These are phyloP conservation scores for Lathamus discolor DNA, from an alignment of 2,113 vertebrate species.

Conservation along the genomic window DNA sequence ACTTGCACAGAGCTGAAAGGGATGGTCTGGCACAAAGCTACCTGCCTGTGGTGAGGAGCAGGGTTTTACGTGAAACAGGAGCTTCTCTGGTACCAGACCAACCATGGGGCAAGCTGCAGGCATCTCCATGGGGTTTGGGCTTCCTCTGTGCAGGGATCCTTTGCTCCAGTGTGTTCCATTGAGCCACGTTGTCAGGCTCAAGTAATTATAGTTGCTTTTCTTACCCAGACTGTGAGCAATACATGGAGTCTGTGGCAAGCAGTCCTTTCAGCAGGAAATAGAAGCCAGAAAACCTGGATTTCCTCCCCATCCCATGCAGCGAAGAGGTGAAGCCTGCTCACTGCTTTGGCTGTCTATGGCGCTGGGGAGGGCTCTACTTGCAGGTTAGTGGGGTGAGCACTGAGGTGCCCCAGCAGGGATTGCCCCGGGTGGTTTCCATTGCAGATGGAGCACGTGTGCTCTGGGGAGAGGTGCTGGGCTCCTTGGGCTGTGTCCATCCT, in stretches of 20 bases:
- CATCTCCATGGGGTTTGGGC: not conserved
- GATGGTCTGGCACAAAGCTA: not conserved
- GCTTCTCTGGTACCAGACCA: not conserved
- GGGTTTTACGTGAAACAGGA: accelerated
- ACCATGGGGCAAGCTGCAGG: accelerated
- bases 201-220: not conserved
- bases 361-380: not conserved
- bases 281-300: not conserved
- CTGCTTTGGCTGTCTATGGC: accelerated
- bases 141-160: not conserved
- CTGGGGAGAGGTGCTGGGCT: accelerated
- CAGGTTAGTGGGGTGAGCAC: accelerated
- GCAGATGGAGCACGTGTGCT: not conserved
- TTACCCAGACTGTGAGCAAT: not conserved
- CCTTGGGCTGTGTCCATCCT: not conserved
- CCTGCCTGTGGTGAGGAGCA: not conserved
- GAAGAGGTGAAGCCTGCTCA: not conserved
- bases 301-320: not conserved
- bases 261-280: not conserved
- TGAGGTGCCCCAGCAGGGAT: accelerated
- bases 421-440: accelerated
- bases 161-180: not conserved
- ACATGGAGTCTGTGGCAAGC: not conserved
- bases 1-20: not conserved
- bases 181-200: not conserved